These are phyloP conservation scores for Rhea americana DNA, from an alignment of 2,113 vertebrate genomes.

Conservation along the genomic window DNA sequence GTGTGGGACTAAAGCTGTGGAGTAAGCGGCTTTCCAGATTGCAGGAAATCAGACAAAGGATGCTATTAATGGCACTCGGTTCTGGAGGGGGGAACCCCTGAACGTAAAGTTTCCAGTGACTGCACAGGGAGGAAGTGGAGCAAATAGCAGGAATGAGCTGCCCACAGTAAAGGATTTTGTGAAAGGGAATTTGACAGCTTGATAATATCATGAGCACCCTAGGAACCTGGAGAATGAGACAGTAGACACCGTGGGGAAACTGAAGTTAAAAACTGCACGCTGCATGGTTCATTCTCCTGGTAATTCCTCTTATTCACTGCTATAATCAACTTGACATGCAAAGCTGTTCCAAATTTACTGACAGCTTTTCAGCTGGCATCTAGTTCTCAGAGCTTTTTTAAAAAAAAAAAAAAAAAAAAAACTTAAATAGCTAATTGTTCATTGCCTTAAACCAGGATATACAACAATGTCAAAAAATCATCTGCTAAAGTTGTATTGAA, in stretches of 20 bases:
- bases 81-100: neutral
- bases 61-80: slow-evolving; percentile 3
- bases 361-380: slow-evolving; percentile 73
- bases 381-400: slow-evolving; percentile 68
- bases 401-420: neutral
- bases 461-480: slow-evolving; percentile 68
- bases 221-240: neutral
- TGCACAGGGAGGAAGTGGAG: neutral
- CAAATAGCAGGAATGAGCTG: slow-evolving; percentile 9
- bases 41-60: slow-evolving; percentile 46
- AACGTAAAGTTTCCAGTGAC: slow-evolving; percentile 34
- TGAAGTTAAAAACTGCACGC: slow-evolving; percentile 50
- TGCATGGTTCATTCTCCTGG: slow-evolving; percentile 50
- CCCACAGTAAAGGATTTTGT: slow-evolving; percentile 3
- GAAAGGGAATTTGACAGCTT: slow-evolving; percentile 39
- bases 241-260: neutral
- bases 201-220: neutral
- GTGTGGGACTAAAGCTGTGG: neutral
- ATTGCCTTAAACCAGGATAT: slow-evolving; percentile 71
- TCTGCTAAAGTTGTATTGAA: slow-evolving; percentile 64
- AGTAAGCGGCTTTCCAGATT: neutral
- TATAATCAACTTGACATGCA: slow-evolving; percentile 66
- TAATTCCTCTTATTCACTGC: slow-evolving; percentile 65
- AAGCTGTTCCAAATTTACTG: slow-evolving; percentile 75
- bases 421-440: slow-evolving; percentile 75